These are phyloP conservation scores for Melanargia galathea DNA, from an alignment of 2,888 invertebrate species.

Conservation along the genomic window DNA sequence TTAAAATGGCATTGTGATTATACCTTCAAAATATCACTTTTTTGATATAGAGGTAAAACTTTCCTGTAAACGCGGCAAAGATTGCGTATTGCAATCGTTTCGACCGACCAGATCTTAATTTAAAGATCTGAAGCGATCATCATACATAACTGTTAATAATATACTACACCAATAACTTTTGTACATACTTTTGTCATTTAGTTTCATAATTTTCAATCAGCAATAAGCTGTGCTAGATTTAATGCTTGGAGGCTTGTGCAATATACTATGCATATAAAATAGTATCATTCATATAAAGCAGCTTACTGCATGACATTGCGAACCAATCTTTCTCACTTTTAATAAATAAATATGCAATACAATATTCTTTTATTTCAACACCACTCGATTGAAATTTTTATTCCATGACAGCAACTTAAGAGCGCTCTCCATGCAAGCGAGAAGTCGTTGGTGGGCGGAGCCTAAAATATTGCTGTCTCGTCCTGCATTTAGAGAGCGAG, in stretches of 20 bases:
- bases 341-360: constrained; percentile 66
- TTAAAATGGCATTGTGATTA: constrained; percentile 74
- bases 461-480: too few species aligned
- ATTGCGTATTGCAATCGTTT: constrained; percentile 77
- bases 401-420: too few species aligned
- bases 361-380: constrained; percentile 49
- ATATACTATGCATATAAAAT: constrained; percentile 62
- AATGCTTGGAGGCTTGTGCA: constrained; percentile 77
- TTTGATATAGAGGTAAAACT: constrained; percentile 67
- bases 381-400: not conserved
- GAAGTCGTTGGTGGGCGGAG: too few species aligned
- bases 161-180: constrained; percentile 75
- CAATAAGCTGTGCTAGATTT: constrained; percentile 66
- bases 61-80: constrained; percentile 79
- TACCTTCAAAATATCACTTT: constrained; percentile 57
- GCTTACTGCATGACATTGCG: constrained; percentile 70
- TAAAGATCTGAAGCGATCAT: constrained; percentile 77
- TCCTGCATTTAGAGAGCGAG: too few species aligned
- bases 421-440: too few species aligned
- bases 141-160: constrained; percentile 48
- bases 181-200: constrained; percentile 69
- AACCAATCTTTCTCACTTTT: constrained; percentile 68
- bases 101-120: constrained; percentile 79
- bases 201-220: constrained; percentile 46
- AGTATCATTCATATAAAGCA: constrained; percentile 60